These are phyloP conservation scores for Cossypha caffra DNA, from an alignment of 2,797 vertebrate genomes.

Conservation along the genomic window DNA sequence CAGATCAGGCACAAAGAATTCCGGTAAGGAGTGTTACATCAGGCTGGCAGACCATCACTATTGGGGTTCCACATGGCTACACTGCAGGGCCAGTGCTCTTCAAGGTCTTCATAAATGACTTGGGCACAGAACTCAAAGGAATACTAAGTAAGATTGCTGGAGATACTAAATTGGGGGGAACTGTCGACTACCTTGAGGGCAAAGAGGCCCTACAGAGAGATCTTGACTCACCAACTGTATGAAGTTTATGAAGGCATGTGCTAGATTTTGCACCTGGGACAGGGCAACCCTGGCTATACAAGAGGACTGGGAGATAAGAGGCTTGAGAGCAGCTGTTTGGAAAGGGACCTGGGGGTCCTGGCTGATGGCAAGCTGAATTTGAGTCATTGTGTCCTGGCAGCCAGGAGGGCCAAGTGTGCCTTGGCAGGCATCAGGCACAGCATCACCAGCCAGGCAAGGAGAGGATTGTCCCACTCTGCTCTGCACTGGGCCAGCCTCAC, in stretches of 20 bases:
- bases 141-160: background rate
- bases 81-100: background rate
- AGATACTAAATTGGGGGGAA: background rate
- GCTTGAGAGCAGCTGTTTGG: background rate
- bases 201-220: background rate
- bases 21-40: background rate
- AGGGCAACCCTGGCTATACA: background rate
- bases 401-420: accelerated
- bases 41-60: background rate
- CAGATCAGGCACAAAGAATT: background rate
- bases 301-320: background rate
- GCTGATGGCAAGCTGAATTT: background rate
- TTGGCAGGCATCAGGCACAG: background rate
- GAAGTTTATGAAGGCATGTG: background rate
- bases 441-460: accelerated
- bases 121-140: background rate
- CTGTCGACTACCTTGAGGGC: background rate
- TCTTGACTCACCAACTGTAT: background rate
- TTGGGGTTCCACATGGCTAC: background rate
- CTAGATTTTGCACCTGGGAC: background rate
- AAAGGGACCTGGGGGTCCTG: background rate
- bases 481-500: accelerated
- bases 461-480: background rate
- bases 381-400: background rate
- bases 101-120: background rate